Conservation (phyloP, 2,888 invertebrate genomes). For the Boloria selene region DNA sequence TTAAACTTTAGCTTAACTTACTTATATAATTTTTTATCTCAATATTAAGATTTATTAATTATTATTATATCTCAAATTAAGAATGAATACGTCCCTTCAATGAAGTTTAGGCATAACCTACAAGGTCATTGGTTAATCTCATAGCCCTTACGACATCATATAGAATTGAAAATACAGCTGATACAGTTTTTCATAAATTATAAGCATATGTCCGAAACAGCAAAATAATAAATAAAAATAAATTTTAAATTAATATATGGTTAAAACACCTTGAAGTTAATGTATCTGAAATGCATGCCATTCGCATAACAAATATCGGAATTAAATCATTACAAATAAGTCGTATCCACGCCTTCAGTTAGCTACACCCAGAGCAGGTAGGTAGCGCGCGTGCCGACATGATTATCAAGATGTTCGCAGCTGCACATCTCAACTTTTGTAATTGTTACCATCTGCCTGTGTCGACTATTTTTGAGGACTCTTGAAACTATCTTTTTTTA, state of each 20-base stretch:
- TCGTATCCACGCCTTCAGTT: conserved; percentile 13
- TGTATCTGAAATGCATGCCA: conserved; percentile 14
- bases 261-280: background rate
- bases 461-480: background rate
- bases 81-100: too few relatives aligned
- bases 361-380: conserved; percentile 29
- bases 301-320: conserved; percentile 7
- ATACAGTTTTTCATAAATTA: too few relatives aligned
- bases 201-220: too few relatives aligned
- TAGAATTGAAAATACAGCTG: too few relatives aligned
- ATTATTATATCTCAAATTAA: too few relatives aligned
- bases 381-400: conserved; percentile 33
- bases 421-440: conserved; percentile 25
- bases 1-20: too few relatives aligned
- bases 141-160: too few relatives aligned
- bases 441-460: conserved; percentile 34
- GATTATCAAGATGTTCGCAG: conserved; percentile 29
- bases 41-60: too few relatives aligned
- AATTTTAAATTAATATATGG: background rate
- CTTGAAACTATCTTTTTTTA: conserved; percentile 2
- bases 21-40: too few relatives aligned
- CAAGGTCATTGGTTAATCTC: too few relatives aligned
- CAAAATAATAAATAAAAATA: background rate
- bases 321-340: conserved; percentile 11
- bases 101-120: too few relatives aligned